phyloP scores from a whole-genome alignment of 1,140 invertebrate genomes.

The Drosophila guanche region DNA sequence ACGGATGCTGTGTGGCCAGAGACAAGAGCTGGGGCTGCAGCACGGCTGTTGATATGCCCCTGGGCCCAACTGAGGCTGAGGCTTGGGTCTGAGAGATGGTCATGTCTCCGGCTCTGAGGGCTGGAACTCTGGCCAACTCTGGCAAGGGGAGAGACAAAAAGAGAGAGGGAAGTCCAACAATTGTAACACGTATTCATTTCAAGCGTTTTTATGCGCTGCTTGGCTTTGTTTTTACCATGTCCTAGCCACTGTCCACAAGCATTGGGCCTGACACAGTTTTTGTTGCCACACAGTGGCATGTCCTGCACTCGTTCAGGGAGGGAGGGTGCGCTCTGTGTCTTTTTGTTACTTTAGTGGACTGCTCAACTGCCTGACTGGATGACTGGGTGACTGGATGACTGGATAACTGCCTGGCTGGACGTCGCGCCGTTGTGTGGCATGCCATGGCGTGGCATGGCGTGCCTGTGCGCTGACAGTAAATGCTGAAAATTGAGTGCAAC shows the following conservation, averaged over 20 bases:
- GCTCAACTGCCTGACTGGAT: constrained; percentile 33
- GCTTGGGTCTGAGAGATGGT: too few species aligned
- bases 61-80: not conserved
- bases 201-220: constrained; percentile 76
- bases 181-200: constrained; percentile 76
- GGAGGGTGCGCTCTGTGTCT: not conserved
- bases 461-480: constrained; percentile 74
- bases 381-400: not conserved
- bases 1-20: not conserved
- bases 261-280: constrained; percentile 60
- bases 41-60: constrained; percentile 10
- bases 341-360: constrained; percentile 4
- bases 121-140: too few species aligned
- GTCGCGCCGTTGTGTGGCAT: not conserved
- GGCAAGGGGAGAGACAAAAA: too few species aligned
- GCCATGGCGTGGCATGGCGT: constrained; percentile 45
- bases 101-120: too few species aligned
- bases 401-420: too few species aligned
- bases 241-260: constrained; percentile 41
- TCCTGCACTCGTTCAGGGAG: not conserved
- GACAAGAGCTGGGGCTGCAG: constrained; percentile 3
- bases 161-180: constrained; percentile 24
- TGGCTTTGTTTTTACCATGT: constrained; percentile 61
- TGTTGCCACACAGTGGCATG: constrained; percentile 29
- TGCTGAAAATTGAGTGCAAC: constrained; percentile 82